These are phyloP conservation scores for Tympanuchus pallidicinctus DNA, from an alignment of 2,113 vertebrate genomes.

Conservation along the genomic window DNA sequence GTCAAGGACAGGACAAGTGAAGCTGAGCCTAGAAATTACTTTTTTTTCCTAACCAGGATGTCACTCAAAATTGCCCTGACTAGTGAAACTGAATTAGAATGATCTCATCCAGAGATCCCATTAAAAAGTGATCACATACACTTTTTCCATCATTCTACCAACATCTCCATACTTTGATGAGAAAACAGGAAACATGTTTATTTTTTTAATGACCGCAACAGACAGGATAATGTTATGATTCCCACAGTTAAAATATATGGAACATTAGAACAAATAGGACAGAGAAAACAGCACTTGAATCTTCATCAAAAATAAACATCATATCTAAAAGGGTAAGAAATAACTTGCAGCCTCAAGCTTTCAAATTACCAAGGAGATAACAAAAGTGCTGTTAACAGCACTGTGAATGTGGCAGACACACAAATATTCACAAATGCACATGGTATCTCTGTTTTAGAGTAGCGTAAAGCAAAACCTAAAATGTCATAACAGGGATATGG, in stretches of 20 bases:
- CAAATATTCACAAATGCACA: neutral
- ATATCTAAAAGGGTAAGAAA: neutral
- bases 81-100: neutral
- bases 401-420: neutral
- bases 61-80: constrained; percentile 5
- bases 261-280: neutral
- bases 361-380: neutral
- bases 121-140: neutral
- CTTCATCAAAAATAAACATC: neutral
- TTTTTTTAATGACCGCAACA: neutral
- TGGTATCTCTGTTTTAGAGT: neutral
- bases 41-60: neutral
- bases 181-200: constrained; percentile 42
- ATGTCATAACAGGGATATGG: neutral
- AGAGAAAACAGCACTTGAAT: neutral
- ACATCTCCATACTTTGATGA: neutral
- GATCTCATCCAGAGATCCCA: neutral
- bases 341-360: neutral
- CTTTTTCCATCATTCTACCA: neutral
- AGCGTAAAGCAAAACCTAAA: neutral
- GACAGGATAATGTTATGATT: neutral
- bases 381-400: neutral
- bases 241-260: neutral
- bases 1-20: neutral
- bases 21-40: neutral